A percentile compares a stretch with the other conserved stretches of the same genome.
Evolutionary conservation across 1,140 invertebrate genomes (phyloP).

Genomic region (Diachasmimorpha longicaudata): DNA sequence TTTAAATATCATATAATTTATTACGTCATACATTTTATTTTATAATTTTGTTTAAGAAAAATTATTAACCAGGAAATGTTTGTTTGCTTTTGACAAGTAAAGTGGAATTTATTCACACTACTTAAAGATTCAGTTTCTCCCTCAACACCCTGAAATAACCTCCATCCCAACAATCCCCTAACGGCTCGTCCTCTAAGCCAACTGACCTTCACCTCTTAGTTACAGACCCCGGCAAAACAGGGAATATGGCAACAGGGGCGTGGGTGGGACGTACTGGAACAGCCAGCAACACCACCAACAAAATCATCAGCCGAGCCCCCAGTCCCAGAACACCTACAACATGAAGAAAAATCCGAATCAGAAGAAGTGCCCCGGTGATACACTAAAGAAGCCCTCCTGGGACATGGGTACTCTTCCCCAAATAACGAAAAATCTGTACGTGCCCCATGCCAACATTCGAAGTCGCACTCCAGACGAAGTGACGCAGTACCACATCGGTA

Average conservation of each 20-base stretch:
- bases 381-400: conserved; percentile 85
- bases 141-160: too few species aligned
- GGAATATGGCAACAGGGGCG: conserved; percentile 53
- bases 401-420: conserved; percentile 76
- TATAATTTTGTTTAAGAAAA: too few species aligned
- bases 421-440: conserved; percentile 93
- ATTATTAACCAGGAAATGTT: too few species aligned
- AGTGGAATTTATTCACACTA: too few species aligned
- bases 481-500: conserved; percentile 72
- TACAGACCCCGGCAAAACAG: conserved; percentile 55
- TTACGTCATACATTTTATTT: too few species aligned
- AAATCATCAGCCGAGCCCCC: conserved; percentile 49
- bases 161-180: too few species aligned
- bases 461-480: conserved; percentile 77
- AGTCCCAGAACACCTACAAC: neutral
- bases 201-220: conserved; percentile 28
- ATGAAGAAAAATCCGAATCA: conserved; percentile 49
- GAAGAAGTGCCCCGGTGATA: conserved; percentile 76
- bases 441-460: conserved; percentile 79
- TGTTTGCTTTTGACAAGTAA: too few species aligned
- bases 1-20: too few species aligned
- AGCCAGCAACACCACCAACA: conserved; percentile 48
- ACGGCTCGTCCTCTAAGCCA: neutral
- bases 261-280: conserved; percentile 57
- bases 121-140: too few species aligned